Evolutionary conservation across 35 echinoderm and acorn worm genomes (phyloP), one percentile per base, ranked within the genome.

Genomic region (Amphiura filiformis): DNA sequence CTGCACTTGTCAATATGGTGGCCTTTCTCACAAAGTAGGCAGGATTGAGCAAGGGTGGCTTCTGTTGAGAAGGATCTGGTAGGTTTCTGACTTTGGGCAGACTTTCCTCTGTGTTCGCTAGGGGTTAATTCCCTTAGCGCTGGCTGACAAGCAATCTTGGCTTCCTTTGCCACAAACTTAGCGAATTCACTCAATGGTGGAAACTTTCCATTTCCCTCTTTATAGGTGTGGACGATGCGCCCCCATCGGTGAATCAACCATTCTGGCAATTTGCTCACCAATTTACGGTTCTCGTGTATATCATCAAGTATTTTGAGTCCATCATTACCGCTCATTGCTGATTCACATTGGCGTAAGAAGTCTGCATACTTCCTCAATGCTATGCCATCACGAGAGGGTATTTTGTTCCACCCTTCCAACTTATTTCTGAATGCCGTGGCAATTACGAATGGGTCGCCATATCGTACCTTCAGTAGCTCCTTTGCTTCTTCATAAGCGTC

Each of bases 211-310:
- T 44, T 36, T 2, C 39, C 28, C 76, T 91, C 65, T 36, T 70
- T 91, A 26, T 52, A 38, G n/a, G 86, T 84, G 7, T 34, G 31
- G 9, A 86, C 84, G 23, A 56, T 82, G 0, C 95, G 80, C 12
- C 42, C 36, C 88, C 91, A 93, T 78, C 85, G 81, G 2, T 11
- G 39, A 0, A 93, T 52, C 0, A 97, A 26, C 85, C 88, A 91
- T 9, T 85, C 49, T 5, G 95, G 88, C 39, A 97, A 86, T 34
- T 97, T 97, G 17, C 80, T 42, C 13, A 93, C 7, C 42, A 96
- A 26, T 39, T 89, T 96, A 35, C 78, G 36, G 78, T 93, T 97
- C 80, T 93, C 88, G 39, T 78, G 37, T 32, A 77, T 84, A 76
- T 97, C 92, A 76, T 97, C 79, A 0, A 97, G 57, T 37, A 80